Percentiles rank a stretch among this genome's conserved stretches.
Conservation (phyloP, 1,140 invertebrate species). For the Magallana gigas region DNA sequence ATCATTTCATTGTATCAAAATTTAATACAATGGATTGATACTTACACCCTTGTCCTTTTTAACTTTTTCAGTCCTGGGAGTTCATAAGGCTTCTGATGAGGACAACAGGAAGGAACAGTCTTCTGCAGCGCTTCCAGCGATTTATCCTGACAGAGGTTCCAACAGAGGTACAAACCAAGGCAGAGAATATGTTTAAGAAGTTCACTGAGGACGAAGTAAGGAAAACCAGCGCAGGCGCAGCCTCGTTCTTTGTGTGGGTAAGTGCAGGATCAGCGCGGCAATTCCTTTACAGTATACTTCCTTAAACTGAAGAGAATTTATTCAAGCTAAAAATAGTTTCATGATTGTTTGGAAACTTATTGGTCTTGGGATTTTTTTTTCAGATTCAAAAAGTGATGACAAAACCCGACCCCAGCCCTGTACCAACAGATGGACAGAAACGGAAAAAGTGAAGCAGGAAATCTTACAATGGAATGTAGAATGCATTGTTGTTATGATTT, state of each 20-base stretch:
- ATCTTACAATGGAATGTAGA: background rate
- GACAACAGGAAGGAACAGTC: constrained; percentile 57
- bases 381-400: constrained; percentile 21
- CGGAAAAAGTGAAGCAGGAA: background rate
- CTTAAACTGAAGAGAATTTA: no score
- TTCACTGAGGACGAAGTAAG: constrained; percentile 58
- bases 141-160: constrained; percentile 49
- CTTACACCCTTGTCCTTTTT: background rate
- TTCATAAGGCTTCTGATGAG: constrained; percentile 62
- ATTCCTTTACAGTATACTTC: no score
- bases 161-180: constrained; percentile 41
- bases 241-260: constrained; percentile 65
- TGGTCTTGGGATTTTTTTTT: background rate
- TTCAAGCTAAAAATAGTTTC: no score
- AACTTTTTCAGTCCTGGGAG: constrained; percentile 56
- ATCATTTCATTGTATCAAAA: no score
- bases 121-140: constrained; percentile 56
- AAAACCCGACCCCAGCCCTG: background rate
- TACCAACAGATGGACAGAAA: background rate
- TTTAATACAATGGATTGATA: no score
- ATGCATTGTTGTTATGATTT: no score
- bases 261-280: background rate
- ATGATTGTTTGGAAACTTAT: no score
- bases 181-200: constrained; percentile 52
- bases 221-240: constrained; percentile 62